These are phyloP conservation scores for Chrysogorgia sp. DNA, from an alignment of 92 coral and sea anemone genomes.

Conservation along the genomic window DNA sequence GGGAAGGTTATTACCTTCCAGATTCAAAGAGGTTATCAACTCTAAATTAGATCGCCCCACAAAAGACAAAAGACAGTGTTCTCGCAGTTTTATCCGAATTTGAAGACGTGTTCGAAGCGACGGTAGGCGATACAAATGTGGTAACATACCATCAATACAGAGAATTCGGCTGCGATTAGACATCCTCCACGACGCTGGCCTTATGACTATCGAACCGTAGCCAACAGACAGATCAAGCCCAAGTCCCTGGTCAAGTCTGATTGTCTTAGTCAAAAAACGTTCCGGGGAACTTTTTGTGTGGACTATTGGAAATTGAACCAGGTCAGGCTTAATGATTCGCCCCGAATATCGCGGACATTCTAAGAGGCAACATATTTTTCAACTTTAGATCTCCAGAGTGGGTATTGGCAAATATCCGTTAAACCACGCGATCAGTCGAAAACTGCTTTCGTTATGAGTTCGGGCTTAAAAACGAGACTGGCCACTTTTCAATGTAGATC, in stretches of 20 bases:
- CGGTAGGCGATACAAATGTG: slow-evolving; percentile 7
- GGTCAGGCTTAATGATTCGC: too few relatives aligned
- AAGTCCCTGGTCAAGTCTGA: too few relatives aligned
- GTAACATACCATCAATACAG: slow-evolving; percentile 8
- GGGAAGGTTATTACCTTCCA: background rate
- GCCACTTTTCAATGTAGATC: too few relatives aligned
- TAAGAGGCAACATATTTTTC: slow-evolving; percentile 39
- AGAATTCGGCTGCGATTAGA: slow-evolving; percentile 3
- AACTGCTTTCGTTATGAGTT: too few relatives aligned
- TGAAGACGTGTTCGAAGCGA: slow-evolving; percentile 17
- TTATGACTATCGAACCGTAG: slow-evolving; percentile 47
- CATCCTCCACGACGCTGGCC: slow-evolving; percentile 51
- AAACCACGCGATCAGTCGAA: background rate
- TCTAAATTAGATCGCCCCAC: background rate
- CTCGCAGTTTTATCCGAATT: slow-evolving; percentile 15
- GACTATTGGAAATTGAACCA: too few relatives aligned
- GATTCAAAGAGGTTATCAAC: slow-evolving; percentile 23
- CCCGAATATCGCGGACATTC: background rate
- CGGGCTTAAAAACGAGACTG: too few relatives aligned
- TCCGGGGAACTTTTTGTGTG: slow-evolving; percentile 36
- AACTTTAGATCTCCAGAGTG: slow-evolving; percentile 32
- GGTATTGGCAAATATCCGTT: slow-evolving; percentile 43
- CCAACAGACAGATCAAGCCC: slow-evolving; percentile 37
- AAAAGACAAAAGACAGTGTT: slow-evolving; percentile 7
- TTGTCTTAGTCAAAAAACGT: too few relatives aligned